phyloP scores from a whole-genome alignment of 2,888 invertebrate genomes.

The Drosophila birchii region DNA sequence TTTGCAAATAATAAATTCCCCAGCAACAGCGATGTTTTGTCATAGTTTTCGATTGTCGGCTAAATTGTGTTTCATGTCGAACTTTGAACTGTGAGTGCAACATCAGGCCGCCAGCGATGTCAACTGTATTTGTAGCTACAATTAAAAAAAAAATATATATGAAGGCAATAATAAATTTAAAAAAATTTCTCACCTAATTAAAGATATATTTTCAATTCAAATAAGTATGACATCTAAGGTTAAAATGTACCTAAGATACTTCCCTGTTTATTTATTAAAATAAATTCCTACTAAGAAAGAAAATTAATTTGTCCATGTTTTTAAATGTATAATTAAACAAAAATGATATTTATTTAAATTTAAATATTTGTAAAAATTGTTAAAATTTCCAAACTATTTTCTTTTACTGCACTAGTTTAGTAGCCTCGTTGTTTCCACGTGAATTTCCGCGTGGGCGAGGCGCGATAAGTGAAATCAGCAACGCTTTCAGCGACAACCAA shows the following conservation, averaged over 20 bases:
- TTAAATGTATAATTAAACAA: background rate
- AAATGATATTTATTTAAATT: too few species aligned
- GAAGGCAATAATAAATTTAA: background rate
- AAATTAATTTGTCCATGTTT: background rate
- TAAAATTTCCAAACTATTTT: background rate
- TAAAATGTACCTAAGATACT: background rate
- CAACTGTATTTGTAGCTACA: background rate
- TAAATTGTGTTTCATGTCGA: slow-evolving; percentile 25
- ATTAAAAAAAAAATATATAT: background rate
- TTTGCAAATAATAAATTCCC: slow-evolving; percentile 1
- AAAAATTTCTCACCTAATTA: background rate
- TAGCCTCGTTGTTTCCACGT: slow-evolving; percentile 59
- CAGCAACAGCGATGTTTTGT: slow-evolving; percentile 6
- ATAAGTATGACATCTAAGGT: background rate
- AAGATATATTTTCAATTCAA: background rate
- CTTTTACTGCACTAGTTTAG: slow-evolving; percentile 11
- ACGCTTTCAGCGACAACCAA: slow-evolving; percentile 62
- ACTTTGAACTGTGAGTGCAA: slow-evolving; percentile 14
- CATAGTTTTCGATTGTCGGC: slow-evolving; percentile 15
- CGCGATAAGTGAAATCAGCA: slow-evolving; percentile 75
- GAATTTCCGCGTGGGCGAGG: slow-evolving; percentile 52
- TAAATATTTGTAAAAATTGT: background rate
- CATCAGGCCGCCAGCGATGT: slow-evolving; percentile 2
- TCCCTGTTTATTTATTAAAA: background rate
- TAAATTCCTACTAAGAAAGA: background rate